A percentile compares a stretch with the other conserved stretches of the same genome.
phyloP scores from a whole-genome alignment of 2,797 vertebrate species.

The Coilia nasus region DNA sequence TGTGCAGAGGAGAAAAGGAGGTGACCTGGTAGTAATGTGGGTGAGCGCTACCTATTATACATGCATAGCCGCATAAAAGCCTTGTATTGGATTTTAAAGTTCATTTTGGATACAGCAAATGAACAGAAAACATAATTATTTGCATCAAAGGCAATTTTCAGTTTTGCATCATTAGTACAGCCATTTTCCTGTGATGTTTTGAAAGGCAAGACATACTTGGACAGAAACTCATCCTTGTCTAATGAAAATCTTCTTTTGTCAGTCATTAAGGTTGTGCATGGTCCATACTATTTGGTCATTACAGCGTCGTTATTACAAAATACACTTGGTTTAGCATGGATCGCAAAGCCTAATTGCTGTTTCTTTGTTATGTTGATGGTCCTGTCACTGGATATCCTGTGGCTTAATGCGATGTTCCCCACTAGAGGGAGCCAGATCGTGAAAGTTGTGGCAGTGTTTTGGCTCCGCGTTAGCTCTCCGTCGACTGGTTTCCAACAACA shows the following conservation, averaged over 20 bases:
- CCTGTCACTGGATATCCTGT: not conserved
- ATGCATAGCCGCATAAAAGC: no score
- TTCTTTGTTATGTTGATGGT: not conserved
- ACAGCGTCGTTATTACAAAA: not conserved
- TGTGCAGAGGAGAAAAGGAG: no score
- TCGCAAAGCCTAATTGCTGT: not conserved
- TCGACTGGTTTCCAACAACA: no score
- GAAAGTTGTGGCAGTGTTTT: not conserved
- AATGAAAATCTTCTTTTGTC: not conserved
- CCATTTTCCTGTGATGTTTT: not conserved
- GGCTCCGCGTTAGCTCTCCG: not conserved
- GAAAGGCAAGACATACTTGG: not conserved
- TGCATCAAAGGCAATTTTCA: not conserved
- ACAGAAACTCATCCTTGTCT: not conserved
- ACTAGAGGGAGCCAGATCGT: not conserved
- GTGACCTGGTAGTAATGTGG: no score
- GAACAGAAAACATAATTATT: not conserved
- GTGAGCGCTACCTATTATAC: no score
- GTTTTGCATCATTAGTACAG: not conserved
- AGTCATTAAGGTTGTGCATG: not conserved
- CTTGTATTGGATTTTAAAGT: no score
- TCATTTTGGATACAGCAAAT: no score
- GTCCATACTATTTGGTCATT: not conserved
- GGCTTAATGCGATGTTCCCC: not conserved
- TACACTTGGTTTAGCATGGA: not conserved